These are phyloP conservation scores for Lucilia sericata DNA, from an alignment of 1,140 invertebrate species.

Conservation along the genomic window DNA sequence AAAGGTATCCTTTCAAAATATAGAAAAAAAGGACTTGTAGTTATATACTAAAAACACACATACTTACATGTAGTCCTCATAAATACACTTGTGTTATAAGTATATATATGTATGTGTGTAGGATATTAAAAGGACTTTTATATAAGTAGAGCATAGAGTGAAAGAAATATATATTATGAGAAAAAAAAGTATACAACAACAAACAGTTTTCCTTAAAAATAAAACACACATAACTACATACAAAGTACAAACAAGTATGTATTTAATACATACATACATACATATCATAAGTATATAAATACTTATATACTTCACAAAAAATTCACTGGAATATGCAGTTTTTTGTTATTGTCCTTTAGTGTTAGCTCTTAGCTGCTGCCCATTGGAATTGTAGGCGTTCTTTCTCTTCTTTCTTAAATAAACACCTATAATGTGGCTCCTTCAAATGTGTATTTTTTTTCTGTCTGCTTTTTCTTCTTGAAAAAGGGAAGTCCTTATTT, in stretches of 20 bases:
- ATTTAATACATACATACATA: not conserved
- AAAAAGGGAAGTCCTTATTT: slow-evolving; percentile 31
- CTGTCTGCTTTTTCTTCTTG: not conserved
- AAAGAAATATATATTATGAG: not conserved
- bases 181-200: not conserved
- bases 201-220: not conserved
- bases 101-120: not conserved
- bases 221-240: slow-evolving; percentile 5
- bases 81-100: not conserved
- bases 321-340: slow-evolving; percentile 48
- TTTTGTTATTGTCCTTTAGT: slow-evolving; percentile 4
- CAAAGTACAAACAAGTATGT: not conserved
- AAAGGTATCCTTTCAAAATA: slow-evolving; percentile 47
- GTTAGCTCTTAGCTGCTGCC: not conserved
- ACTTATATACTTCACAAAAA: slow-evolving; percentile 22
- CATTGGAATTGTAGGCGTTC: slow-evolving; percentile 48
- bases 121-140: slow-evolving; percentile 24
- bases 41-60: slow-evolving; percentile 39
- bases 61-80: not conserved
- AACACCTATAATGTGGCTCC: slow-evolving; percentile 42
- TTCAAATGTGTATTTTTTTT: not conserved
- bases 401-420: not conserved
- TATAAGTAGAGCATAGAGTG: slow-evolving; percentile 31
- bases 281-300: slow-evolving; percentile 15
- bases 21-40: not conserved